A percentile compares a stretch with the other conserved stretches of the same genome.
Conservation (phyloP, 1,140 invertebrate genomes). For the Lineus longissimus region DNA sequence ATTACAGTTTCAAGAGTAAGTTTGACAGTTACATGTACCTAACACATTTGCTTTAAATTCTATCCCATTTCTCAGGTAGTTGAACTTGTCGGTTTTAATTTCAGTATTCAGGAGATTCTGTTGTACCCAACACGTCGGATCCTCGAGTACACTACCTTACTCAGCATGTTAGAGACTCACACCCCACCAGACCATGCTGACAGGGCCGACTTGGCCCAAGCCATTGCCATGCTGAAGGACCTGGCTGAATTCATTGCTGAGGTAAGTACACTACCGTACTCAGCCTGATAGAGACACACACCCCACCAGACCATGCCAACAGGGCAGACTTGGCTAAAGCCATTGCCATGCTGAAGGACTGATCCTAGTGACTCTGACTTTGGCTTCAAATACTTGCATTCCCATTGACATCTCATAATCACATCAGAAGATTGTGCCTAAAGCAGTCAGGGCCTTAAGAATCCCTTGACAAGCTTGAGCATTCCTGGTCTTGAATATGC, state of each 20-base stretch:
- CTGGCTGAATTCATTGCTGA: conserved; percentile 39
- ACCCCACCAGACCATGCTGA: conserved; percentile 41
- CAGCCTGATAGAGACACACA: conserved; percentile 42
- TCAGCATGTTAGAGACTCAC: conserved; percentile 43
- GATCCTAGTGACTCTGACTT: no score
- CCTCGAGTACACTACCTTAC: conserved; percentile 37
- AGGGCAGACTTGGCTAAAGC: conserved; percentile 34
- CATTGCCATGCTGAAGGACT: conserved; percentile 32
- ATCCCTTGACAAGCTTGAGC: no score
- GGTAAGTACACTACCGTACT: conserved; percentile 42
- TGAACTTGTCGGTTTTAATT: conserved; percentile 1
- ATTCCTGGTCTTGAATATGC: no score
- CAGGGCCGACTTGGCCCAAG: conserved; percentile 33
- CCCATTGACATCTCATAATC: no score
- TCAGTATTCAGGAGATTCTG: conserved; percentile 40
- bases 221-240: conserved; percentile 35
- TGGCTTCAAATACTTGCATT: no score
- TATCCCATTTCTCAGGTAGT: no score
- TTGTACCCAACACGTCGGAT: conserved; percentile 34
- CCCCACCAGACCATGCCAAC: conserved; percentile 38
- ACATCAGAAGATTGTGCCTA: no score
- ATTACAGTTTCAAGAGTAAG: no score
- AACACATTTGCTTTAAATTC: no score
- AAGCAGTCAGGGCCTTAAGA: no score
- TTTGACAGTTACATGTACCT: no score